Percentiles rank a stretch among this genome's conserved stretches.
These are phyloP conservation scores for Dasysyrphus tricinctus DNA, from an alignment of 2,888 invertebrate genomes.

Conservation along the genomic window DNA sequence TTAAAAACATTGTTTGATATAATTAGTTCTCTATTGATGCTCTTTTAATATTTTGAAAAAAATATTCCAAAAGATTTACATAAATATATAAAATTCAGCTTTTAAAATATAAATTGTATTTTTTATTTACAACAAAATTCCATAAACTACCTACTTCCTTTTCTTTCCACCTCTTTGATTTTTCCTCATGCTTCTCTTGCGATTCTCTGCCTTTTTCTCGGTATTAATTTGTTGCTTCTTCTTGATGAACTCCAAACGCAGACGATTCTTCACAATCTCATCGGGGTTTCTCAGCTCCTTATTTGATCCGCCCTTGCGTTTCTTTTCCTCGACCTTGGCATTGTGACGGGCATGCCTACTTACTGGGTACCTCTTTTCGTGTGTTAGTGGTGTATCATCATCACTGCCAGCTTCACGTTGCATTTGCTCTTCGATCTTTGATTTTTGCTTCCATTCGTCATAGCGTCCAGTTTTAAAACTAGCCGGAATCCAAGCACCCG, in stretches of 20 bases:
- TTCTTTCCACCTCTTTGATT: slow-evolving; percentile 77
- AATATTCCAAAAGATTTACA: not conserved
- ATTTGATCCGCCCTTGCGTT: slow-evolving; percentile 83
- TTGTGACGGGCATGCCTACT: slow-evolving; percentile 93
- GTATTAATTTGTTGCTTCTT: slow-evolving; percentile 85
- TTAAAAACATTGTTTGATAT: too few relatives aligned
- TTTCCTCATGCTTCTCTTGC: slow-evolving; percentile 82
- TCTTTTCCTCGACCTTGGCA: slow-evolving; percentile 87
- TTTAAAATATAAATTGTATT: not conserved
- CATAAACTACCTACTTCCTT: slow-evolving; percentile 33
- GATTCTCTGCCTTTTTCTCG: slow-evolving; percentile 82
- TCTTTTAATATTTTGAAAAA: not conserved
- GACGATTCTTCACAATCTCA: slow-evolving; percentile 90
- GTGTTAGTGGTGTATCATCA: slow-evolving; percentile 79
- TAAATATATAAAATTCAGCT: not conserved
- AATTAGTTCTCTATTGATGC: too few relatives aligned
- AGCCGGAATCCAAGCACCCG: slow-evolving; percentile 96
- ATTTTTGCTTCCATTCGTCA: slow-evolving; percentile 92
- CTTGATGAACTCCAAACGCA: slow-evolving; percentile 85
- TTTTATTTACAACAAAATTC: slow-evolving; percentile 22
- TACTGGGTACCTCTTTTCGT: slow-evolving; percentile 82
- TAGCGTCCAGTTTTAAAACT: slow-evolving; percentile 96
- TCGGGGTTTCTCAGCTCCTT: slow-evolving; percentile 89
- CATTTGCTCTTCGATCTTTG: slow-evolving; percentile 83
- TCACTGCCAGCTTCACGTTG: slow-evolving; percentile 80